Conservation (phyloP, 2,888 invertebrate genomes). For the Stramonita haemastoma region DNA sequence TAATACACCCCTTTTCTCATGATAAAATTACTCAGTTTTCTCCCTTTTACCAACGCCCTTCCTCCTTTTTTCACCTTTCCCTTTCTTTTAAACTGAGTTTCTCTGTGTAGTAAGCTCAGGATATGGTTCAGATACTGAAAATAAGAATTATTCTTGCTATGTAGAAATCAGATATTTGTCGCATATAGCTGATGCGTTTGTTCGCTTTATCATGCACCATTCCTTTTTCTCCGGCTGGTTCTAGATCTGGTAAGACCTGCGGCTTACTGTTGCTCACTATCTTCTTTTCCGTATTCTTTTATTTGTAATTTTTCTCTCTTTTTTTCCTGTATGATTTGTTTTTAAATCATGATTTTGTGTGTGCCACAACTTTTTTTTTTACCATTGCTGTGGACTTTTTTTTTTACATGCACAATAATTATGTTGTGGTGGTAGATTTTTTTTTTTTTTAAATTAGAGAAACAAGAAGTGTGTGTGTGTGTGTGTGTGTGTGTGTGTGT, state of each 20-base stretch:
- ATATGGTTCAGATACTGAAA: not conserved
- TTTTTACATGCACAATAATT: not conserved
- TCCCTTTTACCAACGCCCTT: not conserved
- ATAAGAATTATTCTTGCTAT: not conserved
- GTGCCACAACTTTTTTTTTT: not conserved
- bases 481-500: constrained; percentile 9
- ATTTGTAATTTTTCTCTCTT: not conserved
- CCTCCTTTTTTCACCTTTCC: too few species aligned
- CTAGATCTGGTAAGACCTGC: too few species aligned
- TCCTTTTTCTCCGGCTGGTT: too few species aligned
- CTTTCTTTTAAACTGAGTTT: not conserved
- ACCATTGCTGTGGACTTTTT: not conserved
- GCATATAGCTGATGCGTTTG: not conserved
- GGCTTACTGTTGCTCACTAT: too few species aligned
- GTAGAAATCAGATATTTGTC: not conserved
- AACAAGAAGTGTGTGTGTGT: not conserved
- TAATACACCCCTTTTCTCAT: too few species aligned
- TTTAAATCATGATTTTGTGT: not conserved
- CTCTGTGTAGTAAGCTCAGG: not conserved
- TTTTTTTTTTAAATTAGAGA: not conserved
- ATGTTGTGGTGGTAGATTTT: not conserved
- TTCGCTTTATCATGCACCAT: too few species aligned
- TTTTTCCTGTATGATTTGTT: not conserved
- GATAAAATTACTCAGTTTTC: too few species aligned
- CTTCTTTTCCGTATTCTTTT: too few species aligned